Percentiles rank a stretch among this genome's conserved stretches.
These are phyloP conservation scores for Muscicapa adusta DNA, from an alignment of 2,113 vertebrate genomes.

Conservation along the genomic window DNA sequence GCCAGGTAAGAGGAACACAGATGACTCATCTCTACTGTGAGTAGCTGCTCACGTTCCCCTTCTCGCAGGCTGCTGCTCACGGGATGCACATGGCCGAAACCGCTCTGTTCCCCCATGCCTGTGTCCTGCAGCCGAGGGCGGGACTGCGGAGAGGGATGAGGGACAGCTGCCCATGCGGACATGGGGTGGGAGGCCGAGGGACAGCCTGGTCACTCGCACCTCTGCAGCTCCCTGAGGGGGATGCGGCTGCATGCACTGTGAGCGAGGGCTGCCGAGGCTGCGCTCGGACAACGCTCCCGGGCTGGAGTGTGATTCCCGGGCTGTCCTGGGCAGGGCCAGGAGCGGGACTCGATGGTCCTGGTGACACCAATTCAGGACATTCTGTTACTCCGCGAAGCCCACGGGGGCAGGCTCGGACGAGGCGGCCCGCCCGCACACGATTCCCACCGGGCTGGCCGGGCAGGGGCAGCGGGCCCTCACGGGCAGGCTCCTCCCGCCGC, in stretches of 20 bases:
- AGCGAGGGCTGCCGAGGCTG: neutral
- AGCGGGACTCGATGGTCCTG: too few species aligned
- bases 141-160: accelerated
- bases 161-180: accelerated
- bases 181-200: accelerated
- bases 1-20: neutral
- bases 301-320: accelerated
- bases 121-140: accelerated
- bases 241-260: accelerated
- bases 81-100: neutral
- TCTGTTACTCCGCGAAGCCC: neutral
- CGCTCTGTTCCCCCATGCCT: accelerated
- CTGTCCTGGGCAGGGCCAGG: neutral
- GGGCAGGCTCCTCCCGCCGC: neutral
- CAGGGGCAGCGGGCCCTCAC: accelerated
- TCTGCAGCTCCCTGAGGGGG: neutral
- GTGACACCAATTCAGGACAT: too few species aligned
- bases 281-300: accelerated
- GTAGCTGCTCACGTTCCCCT: neutral
- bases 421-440: accelerated
- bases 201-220: accelerated
- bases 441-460: accelerated
- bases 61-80: neutral
- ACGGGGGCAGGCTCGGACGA: accelerated
- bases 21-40: neutral